Conservation (phyloP, 2,888 invertebrate genomes). For the Drosophila anceps region DNA sequence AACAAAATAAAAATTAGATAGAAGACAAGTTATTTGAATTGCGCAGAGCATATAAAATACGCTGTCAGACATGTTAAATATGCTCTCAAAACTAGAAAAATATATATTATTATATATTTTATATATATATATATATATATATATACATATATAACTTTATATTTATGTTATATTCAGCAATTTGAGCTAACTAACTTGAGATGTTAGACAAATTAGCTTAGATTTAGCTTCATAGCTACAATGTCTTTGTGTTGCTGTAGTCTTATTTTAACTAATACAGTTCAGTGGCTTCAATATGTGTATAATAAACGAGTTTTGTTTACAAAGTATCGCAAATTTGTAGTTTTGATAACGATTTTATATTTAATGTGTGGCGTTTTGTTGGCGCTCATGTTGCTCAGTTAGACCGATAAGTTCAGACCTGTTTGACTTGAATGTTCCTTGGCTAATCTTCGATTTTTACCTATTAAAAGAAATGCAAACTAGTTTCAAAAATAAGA, state of each 20-base stretch:
- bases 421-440: no score
- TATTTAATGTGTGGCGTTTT: no score
- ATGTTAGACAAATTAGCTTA: not conserved
- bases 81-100: not conserved
- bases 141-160: not conserved
- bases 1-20: slow-evolving; percentile 10
- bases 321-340: no score
- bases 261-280: not conserved
- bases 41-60: slow-evolving; percentile 13
- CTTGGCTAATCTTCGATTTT: no score
- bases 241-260: not conserved
- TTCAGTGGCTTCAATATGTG: no score
- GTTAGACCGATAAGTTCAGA: no score
- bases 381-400: no score
- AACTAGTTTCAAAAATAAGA: no score
- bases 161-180: no score
- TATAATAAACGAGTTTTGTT: no score
- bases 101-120: not conserved
- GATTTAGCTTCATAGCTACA: not conserved
- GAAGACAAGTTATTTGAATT: slow-evolving; percentile 4
- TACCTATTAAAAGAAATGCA: no score
- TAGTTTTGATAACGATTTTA: no score
- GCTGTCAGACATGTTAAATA: slow-evolving; percentile 6
- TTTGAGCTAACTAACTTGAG: not conserved
- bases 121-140: not conserved